Percentiles rank a stretch among this genome's conserved stretches.
Evolutionary conservation across 2,888 invertebrate species (phyloP).

Genomic region (Chydorus sphaericus): DNA sequence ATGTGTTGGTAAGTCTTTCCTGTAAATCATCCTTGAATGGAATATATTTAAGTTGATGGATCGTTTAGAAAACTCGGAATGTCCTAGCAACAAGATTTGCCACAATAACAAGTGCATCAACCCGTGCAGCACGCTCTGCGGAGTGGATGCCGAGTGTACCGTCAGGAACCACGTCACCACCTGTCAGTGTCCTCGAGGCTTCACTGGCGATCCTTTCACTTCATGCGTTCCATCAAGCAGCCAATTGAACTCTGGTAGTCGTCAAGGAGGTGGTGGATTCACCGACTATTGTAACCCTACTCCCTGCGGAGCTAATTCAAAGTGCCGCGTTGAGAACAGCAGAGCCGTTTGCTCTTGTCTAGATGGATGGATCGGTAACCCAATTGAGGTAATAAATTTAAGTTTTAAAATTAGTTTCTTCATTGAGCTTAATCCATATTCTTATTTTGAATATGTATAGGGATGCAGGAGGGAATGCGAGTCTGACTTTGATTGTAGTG

Average conservation of each 20-base stretch:
- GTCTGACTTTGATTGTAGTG: constrained; percentile 22
- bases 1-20: constrained; percentile 41
- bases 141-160: constrained; percentile 53
- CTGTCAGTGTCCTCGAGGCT: constrained; percentile 36
- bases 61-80: constrained; percentile 49
- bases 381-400: constrained; percentile 14
- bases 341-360: constrained; percentile 13
- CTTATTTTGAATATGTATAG: no score
- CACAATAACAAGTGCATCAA: constrained; percentile 61
- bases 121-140: constrained; percentile 44
- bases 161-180: constrained; percentile 61
- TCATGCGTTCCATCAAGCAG: constrained; percentile 1
- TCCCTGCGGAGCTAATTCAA: constrained; percentile 19
- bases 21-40: background rate
- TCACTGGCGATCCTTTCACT: constrained; percentile 22
- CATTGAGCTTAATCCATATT: no score
- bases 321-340: constrained; percentile 12
- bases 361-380: constrained; percentile 21
- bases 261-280: constrained; percentile 35
- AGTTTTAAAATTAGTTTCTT: no score
- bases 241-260: background rate
- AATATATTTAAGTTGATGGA: background rate
- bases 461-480: constrained; percentile 25
- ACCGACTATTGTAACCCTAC: constrained; percentile 53
- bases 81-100: constrained; percentile 53